Conservation (phyloP, 2,888 invertebrate genomes). For the Nipponacmea schrenckii region DNA sequence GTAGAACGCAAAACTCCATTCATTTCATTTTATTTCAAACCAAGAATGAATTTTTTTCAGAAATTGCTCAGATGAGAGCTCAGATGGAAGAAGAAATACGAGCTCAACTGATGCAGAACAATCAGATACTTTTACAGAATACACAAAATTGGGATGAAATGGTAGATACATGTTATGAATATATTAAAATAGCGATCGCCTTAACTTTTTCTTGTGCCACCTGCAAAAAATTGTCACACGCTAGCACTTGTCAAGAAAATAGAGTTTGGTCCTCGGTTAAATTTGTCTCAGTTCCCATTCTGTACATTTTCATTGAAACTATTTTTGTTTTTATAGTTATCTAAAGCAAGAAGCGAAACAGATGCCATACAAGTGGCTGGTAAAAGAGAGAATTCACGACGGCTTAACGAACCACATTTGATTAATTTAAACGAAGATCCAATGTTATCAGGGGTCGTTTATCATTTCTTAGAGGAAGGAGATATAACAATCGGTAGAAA, state of each 20-base stretch:
- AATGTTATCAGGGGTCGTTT: slow-evolving; percentile 66
- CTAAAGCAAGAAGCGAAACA: slow-evolving; percentile 54
- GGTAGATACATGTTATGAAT: slow-evolving; percentile 38
- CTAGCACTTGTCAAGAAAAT: too few relatives aligned
- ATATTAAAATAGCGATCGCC: too few relatives aligned
- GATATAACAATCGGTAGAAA: slow-evolving; percentile 63
- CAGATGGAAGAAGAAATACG: slow-evolving; percentile 67
- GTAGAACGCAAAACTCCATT: too few relatives aligned
- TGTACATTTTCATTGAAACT: too few relatives aligned
- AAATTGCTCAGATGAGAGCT: slow-evolving; percentile 58
- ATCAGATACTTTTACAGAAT: slow-evolving; percentile 55
- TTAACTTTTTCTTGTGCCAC: too few relatives aligned
- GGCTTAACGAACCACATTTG: slow-evolving; percentile 58
- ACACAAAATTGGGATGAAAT: slow-evolving; percentile 63
- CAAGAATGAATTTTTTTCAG: slow-evolving; percentile 38
- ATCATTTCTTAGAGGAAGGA: slow-evolving; percentile 59
- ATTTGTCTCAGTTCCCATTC: too few relatives aligned
- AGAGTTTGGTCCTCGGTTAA: too few relatives aligned
- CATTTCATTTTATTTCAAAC: too few relatives aligned
- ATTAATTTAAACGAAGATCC: slow-evolving; percentile 68
- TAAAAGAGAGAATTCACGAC: slow-evolving; percentile 33
- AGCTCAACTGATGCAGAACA: slow-evolving; percentile 65
- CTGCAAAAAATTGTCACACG: too few relatives aligned
- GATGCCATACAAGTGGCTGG: slow-evolving; percentile 41
- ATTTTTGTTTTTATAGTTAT: slow-evolving; percentile 42